phyloP scores from a whole-genome alignment of 2,888 invertebrate species.

The Eupithecia vulgata region DNA sequence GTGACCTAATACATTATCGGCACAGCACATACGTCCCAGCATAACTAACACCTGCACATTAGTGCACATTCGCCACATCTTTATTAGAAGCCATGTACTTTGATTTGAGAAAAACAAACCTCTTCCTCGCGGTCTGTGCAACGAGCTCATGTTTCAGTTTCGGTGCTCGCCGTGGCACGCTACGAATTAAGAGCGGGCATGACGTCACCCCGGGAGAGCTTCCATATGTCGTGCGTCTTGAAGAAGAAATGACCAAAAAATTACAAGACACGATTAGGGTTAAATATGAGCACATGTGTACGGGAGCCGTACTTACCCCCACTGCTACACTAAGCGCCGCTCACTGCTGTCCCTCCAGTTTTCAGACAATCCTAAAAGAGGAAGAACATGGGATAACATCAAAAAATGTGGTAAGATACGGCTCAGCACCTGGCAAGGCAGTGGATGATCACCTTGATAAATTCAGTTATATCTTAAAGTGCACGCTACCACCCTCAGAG shows the following conservation, averaged over 20 bases:
- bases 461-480: neutral
- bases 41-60: too few species aligned
- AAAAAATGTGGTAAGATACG: neutral
- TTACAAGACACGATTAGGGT: neutral
- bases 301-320: neutral
- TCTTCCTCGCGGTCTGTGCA: neutral
- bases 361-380: neutral
- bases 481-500: neutral
- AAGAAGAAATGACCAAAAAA: neutral
- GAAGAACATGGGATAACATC: neutral
- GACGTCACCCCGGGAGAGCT: neutral
- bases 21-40: neutral
- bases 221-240: neutral
- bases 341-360: neutral
- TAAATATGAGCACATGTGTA: neutral
- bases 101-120: neutral
- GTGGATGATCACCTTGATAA: neutral
- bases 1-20: neutral
- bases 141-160: neutral
- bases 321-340: neutral
- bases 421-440: neutral
- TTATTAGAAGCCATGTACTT: neutral
- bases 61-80: neutral
- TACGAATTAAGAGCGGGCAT: neutral
- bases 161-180: neutral